phyloP scores from a whole-genome alignment of 1,140 invertebrate species.

The Drosophila saltans region DNA sequence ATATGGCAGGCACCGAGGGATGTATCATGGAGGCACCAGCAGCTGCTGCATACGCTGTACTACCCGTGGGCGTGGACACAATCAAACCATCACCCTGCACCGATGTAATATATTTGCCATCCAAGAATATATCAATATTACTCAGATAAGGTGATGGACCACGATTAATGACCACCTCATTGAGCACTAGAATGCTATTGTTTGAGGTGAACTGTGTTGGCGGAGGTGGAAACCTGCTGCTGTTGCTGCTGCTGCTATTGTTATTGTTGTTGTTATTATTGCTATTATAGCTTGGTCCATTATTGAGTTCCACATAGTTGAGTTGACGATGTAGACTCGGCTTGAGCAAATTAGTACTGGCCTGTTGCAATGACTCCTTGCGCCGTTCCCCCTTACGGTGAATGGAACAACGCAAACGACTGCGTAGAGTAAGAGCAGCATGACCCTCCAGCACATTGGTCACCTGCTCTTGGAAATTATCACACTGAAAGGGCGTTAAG shows the following conservation, averaged over 20 bases:
- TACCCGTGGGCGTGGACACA: constrained; percentile 97
- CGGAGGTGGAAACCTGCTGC: neutral
- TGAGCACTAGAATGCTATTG: constrained; percentile 87
- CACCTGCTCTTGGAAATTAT: constrained; percentile 97
- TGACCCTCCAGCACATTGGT: constrained; percentile 95
- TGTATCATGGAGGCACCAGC: constrained; percentile 99
- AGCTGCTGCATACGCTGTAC: constrained; percentile 97
- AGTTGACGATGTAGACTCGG: constrained; percentile 40
- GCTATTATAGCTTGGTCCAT: constrained; percentile 19
- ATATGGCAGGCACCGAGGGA: constrained; percentile 97
- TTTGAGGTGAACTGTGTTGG: constrained; percentile 28
- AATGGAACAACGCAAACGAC: constrained; percentile 94
- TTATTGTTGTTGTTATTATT: constrained; percentile 37
- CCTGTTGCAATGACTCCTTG: constrained; percentile 55
- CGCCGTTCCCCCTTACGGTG: constrained; percentile 86
- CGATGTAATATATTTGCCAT: constrained; percentile 97
- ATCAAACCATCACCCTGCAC: constrained; percentile 98
- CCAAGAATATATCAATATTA: constrained; percentile 97
- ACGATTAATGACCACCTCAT: constrained; percentile 97
- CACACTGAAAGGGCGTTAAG: constrained; percentile 97
- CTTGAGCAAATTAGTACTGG: constrained; percentile 37
- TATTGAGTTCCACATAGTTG: constrained; percentile 39
- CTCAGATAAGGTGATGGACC: constrained; percentile 97
- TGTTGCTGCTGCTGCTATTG: constrained; percentile 6
- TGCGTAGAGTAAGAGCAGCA: constrained; percentile 94